Evolutionary conservation across 1,140 invertebrate genomes (phyloP).

Genomic region (Ceratina japonica): DNA sequence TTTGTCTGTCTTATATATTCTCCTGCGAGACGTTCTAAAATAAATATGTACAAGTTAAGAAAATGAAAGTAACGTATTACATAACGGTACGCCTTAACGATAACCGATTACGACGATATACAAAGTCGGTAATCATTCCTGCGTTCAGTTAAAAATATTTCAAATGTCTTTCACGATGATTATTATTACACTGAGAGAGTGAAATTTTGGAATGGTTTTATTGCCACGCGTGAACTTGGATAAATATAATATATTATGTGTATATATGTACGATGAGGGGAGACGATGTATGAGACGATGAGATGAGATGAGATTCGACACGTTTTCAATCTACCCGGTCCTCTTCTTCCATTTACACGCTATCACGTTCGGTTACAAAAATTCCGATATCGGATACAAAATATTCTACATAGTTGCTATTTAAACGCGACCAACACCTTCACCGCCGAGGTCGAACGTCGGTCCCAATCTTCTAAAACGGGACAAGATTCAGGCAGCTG

Average conservation of each 20-base stretch:
- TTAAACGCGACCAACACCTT: constrained; percentile 30
- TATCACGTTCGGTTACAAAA: constrained; percentile 41
- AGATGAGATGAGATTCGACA: constrained; percentile 54
- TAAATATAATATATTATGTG: constrained; percentile 22
- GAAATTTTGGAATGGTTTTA: constrained; percentile 55
- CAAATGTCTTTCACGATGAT: constrained; percentile 39
- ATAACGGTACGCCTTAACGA: constrained; percentile 50
- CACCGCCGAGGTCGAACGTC: not conserved
- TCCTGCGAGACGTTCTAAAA: constrained; percentile 40
- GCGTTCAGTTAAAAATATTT: constrained; percentile 34
- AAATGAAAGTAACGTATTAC: constrained; percentile 55
- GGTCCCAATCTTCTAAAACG: not conserved
- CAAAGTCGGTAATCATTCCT: constrained; percentile 46
- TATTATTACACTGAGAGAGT: constrained; percentile 37
- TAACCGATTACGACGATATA: constrained; percentile 60
- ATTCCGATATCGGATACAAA: constrained; percentile 55
- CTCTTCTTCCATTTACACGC: constrained; percentile 5
- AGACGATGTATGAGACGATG: constrained; percentile 38
- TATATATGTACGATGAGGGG: not conserved
- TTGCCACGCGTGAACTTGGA: constrained; percentile 21
- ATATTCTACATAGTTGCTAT: constrained; percentile 39
- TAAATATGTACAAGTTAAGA: constrained; percentile 63
- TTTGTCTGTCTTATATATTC: constrained; percentile 15
- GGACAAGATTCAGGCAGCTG: constrained; percentile 1
- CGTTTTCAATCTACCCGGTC: not conserved